A percentile compares a stretch with the other conserved stretches of the same genome.
Evolutionary conservation across 64 coral and sea anemone species (phyloP).

Genomic region (Catalaphyllia jardinei): DNA sequence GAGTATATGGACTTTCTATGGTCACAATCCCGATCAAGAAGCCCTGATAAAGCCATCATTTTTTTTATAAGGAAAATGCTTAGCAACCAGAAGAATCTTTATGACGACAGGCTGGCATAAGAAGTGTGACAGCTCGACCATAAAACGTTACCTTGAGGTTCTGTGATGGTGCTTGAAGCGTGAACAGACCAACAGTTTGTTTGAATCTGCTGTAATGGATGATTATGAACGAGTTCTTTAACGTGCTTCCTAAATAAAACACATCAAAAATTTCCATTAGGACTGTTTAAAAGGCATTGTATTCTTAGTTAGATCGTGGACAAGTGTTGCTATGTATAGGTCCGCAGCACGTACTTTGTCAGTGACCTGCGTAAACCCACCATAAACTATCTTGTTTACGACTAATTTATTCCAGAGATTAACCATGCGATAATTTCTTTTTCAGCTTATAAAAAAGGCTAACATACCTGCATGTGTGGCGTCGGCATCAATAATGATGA

Average conservation of each 20-base stretch:
- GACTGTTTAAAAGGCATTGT: background rate
- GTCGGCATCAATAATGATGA: constrained; percentile 87
- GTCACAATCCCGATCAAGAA: background rate
- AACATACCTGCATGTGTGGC: constrained; percentile 77
- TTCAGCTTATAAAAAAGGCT: no score
- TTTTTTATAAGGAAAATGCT: no score
- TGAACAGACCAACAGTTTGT: constrained; percentile 85
- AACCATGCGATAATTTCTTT: background rate
- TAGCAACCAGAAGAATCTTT: no score
- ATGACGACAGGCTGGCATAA: background rate
- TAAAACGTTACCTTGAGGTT: constrained; percentile 73
- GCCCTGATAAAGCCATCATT: background rate
- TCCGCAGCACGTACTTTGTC: background rate
- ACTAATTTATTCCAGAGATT: no score
- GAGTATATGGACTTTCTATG: no score
- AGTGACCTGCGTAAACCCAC: background rate
- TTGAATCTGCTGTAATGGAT: constrained; percentile 95
- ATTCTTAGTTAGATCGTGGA: background rate
- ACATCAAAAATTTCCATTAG: background rate
- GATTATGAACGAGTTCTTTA: constrained; percentile 88
- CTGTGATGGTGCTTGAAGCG: constrained; percentile 83
- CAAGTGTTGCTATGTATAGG: background rate
- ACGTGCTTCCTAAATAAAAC: constrained; percentile 61
- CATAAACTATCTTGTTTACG: no score
- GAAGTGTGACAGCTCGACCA: background rate